Evolutionary conservation across 2,113 vertebrate species (phyloP), one percentile per base, ranked within the genome.

Genomic region (Hiodon tergisus): DNA sequence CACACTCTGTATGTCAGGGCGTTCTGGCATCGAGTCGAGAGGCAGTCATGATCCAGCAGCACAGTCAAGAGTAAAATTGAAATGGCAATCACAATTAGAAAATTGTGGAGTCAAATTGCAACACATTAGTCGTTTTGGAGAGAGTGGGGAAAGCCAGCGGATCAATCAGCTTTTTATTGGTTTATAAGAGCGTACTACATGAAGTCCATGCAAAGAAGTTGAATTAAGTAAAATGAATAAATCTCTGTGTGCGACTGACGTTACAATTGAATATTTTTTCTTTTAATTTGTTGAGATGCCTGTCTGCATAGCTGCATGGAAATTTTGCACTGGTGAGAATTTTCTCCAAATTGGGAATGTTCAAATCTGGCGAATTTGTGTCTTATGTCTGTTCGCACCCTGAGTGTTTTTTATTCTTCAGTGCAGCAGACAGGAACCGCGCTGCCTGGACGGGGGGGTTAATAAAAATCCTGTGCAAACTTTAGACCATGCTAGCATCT

Each of bases 51-150:
- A 71, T 31, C 70, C 54, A 94, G 92, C 89, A 90, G 88, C 93
- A 95, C 94, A 93, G 92, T 89, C 92, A 90, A 91, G 94, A 95
- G 93, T 94, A 96, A 96, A 96, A 97, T 98, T 96, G 95, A 94
- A 95, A 89, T 95, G 93, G 94, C 94, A 94, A 96, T 97, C 94
- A 96, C 93, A 95, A 96, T 98, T 96, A 98, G 92, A 89, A 92
- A 92, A 92, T 89, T 88, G 92, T 91, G 89, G 90, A 94, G 93
- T 94, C 93, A 93, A 87, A 93, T 94, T 95, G 94, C 92, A 91
- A 93, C 92, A 94, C 94, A 95, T 96, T 95, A 98, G 91, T 90
- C 87, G 74, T 80, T 79, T 80, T 66, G 76, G 71, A 61, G 17
- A 61, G 62, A 53, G 50, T 57, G 78, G 81, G 81, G 75, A 79